Percentiles rank a stretch among this genome's conserved stretches.
phyloP scores from a whole-genome alignment of 2,113 vertebrate species.

The Leptosomus discolor region DNA sequence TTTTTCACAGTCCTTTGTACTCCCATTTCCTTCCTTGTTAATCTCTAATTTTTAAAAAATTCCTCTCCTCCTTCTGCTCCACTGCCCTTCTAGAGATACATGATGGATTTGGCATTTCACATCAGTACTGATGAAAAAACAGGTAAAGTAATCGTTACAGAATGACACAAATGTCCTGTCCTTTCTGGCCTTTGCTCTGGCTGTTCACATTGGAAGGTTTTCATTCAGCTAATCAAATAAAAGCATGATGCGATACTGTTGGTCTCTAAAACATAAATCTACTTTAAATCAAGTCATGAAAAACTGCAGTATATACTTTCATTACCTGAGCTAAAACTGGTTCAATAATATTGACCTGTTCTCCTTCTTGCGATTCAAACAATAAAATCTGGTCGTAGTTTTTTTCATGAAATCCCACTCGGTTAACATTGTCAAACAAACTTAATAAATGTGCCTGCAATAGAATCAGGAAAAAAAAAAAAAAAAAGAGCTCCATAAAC shows the following conservation, averaged over 20 bases:
- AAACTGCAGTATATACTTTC: conserved; percentile 3
- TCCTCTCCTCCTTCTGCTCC: neutral
- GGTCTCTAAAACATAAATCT: neutral
- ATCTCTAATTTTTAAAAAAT: neutral
- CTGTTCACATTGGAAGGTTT: neutral
- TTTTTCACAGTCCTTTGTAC: neutral
- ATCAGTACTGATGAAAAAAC: neutral
- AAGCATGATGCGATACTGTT: neutral
- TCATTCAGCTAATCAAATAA: neutral
- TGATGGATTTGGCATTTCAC: neutral
- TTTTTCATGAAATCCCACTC: conserved; percentile 71
- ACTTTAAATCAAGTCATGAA: conserved; percentile 13
- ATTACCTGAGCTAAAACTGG: conserved; percentile 72
- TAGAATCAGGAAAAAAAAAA: neutral
- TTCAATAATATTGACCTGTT: conserved; percentile 69
- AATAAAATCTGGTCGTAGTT: conserved; percentile 73
- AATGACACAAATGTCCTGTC: neutral
- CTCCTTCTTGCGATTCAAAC: conserved; percentile 75
- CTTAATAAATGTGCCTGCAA: conserved; percentile 71
- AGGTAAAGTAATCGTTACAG: neutral
- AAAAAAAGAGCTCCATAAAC: neutral
- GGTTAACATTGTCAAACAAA: conserved; percentile 75
- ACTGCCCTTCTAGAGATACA: neutral
- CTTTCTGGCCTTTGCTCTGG: neutral
- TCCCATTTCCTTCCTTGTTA: neutral